Base-by-base conservation (phyloP, 2,797 vertebrate species). In the Phaenicophaeus curvirostris region DNA sequence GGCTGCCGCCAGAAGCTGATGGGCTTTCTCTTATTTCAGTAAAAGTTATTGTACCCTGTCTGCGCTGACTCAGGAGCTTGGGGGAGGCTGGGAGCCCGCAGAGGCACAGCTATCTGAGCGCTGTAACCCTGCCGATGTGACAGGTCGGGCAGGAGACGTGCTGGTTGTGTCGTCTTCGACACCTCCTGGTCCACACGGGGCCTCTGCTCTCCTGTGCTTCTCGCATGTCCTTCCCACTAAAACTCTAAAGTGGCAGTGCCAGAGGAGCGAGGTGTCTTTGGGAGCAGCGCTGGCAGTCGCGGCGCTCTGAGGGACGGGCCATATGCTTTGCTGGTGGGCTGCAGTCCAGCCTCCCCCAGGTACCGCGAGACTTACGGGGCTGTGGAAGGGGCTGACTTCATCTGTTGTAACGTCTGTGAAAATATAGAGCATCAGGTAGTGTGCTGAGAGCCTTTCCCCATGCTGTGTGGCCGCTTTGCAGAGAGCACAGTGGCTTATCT, bases 311-410 rank as follows among this genome's bases (percentile, higher is more conserved):
- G 85, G 77, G 85, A 3, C 0, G 21, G 74, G 5, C 54, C 55
- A 4, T 62, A 1, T 62, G 58, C 46, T 75, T 53, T 58, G n/a
- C 66, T 51, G 54, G 37, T 57, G 77, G 69, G 85, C 73, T 62
- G 44, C 61, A 35, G 55, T 8, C 13, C 48, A 1, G 1, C 42
- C 68, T 74, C 65, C 74, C 61, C 0, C 65, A 5, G 65, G 65
- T 57, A 41, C 44, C 16, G 42, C 0, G 6, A 14, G 51, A 15
- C 48, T 54, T 48, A 4, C 0, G 0, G 1, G 9, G 48, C 57
- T 28, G 54, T 72, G 71, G 13, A 42, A 57, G 31, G 37, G 67
- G 18, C 78, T 63, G 78, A 15, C 44, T 65, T 31, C 3, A 17
- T 0, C 15, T 39, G 18, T 17, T 41, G 25, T 39, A 51, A 11